Base-by-base conservation (phyloP, 2,113 vertebrate genomes). In the Semicossyphus pulcher region DNA sequence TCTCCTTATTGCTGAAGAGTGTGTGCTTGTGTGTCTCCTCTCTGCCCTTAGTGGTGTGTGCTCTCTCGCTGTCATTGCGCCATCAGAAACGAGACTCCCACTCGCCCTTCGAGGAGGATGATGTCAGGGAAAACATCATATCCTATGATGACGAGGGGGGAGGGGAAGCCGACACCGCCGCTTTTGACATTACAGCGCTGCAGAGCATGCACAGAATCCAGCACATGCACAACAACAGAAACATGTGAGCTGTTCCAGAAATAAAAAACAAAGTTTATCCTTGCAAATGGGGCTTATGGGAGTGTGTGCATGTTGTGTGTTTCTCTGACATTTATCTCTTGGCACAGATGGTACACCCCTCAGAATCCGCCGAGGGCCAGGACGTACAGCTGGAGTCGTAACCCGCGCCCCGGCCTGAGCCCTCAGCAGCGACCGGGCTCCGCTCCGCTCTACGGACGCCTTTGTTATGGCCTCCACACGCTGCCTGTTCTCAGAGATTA, bases 91-190 rank as follows among this genome's bases (percentile, higher is more conserved):
- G 90, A 51, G 93, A 93, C 85, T 86, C 91, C 75, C 89, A 88
- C 69, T 91, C 90, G 3, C 76, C 92, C 34, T 79, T 87, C 25
- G 94, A 94, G 85, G 92, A 93, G 41, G 94, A 94, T 54, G 94
- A 94, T 66, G 91, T 94, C 81, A 83, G 93, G 51, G 94, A 94
- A 84, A 94, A 94, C 91, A 94, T 94, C 88, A 94, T 94, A 72
- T 92, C 92, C 72, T 96, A 97, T 3, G 95, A 97, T 12, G 96
- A 96, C 5, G 95, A 96, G 80, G 94, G 96, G 1, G 96, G 96
- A 0, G 96, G 96, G 12, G 96, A 97, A 23, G 95, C 95, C 3
- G 96, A 97, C 91, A 97, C 96, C 0, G 94, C 95, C 7, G 96
- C 96, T 25, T 97, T 97, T 23, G 96, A 97, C 93, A 97, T 97